Conservation (phyloP, 2,888 invertebrate species). For the Empis stercorea region DNA sequence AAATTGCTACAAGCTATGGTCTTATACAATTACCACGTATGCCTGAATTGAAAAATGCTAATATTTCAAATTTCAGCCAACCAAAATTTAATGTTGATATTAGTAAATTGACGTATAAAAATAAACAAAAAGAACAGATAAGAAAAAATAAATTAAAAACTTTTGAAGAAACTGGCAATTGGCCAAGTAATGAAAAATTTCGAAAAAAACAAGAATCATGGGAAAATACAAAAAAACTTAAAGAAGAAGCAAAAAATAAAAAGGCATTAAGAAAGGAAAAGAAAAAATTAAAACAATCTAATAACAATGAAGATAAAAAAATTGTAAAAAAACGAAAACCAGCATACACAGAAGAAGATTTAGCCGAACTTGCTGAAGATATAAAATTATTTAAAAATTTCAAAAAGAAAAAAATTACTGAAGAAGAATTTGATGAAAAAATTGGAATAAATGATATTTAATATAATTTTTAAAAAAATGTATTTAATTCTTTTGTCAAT, state of each 20-base stretch:
- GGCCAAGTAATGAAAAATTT: conserved; percentile 50
- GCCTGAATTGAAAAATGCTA: conserved; percentile 77
- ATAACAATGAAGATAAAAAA: conserved; percentile 27
- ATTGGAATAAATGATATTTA: conserved; percentile 38
- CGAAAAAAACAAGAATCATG: conserved; percentile 53
- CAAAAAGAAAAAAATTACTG: conserved; percentile 66
- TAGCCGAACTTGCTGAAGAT: conserved; percentile 66
- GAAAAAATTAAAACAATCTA: conserved; percentile 32
- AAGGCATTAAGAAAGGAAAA: conserved; percentile 38
- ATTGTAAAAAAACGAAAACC: conserved; percentile 37
- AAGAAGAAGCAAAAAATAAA: conserved; percentile 41
- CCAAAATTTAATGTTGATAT: conserved; percentile 50
- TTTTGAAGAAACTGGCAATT: conserved; percentile 60
- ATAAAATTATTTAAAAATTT: conserved; percentile 72
- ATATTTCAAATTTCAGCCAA: conserved; percentile 34
- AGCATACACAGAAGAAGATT: conserved; percentile 55
- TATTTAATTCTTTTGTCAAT: neutral
- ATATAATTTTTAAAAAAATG: neutral
- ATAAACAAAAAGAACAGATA: conserved; percentile 63
- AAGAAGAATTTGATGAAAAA: conserved; percentile 51
- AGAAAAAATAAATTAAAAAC: conserved; percentile 56
- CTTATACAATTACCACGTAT: conserved; percentile 83
- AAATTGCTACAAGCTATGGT: conserved; percentile 78
- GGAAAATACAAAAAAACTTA: conserved; percentile 59
- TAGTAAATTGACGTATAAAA: conserved; percentile 62